Conservation (phyloP, 1,140 invertebrate species). For the Drosophila arizonae region DNA sequence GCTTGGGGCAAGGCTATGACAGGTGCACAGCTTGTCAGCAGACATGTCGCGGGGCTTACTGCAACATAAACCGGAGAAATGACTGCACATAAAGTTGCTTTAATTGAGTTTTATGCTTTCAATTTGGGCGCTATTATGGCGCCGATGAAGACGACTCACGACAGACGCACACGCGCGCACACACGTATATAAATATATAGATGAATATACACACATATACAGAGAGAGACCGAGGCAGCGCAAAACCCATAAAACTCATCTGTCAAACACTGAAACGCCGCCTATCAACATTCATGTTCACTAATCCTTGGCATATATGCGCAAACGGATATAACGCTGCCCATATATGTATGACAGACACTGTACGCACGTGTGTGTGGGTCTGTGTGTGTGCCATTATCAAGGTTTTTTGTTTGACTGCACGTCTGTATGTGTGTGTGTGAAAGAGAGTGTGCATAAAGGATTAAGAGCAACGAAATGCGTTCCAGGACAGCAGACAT, state of each 20-base stretch:
- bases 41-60: constrained; percentile 65
- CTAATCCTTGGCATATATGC: constrained; percentile 75
- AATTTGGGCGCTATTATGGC: constrained; percentile 71
- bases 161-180: constrained; percentile 12
- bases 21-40: constrained; percentile 48
- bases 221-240: constrained; percentile 27
- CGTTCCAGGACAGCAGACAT: constrained; percentile 44
- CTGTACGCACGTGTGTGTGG: constrained; percentile 8
- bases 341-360: constrained; percentile 21
- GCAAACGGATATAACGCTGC: constrained; percentile 67
- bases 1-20: constrained; percentile 19
- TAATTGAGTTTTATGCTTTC: constrained; percentile 75
- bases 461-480: constrained; percentile 71
- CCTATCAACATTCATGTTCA: constrained; percentile 77
- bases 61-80: constrained; percentile 70
- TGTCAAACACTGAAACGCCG: constrained; percentile 73
- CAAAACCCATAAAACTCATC: constrained; percentile 74
- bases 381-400: constrained; percentile 53
- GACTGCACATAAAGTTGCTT: constrained; percentile 74
- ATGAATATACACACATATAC: neutral
- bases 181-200: constrained; percentile 18
- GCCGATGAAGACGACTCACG: constrained; percentile 38
- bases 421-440: constrained; percentile 3
- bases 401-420: constrained; percentile 70
- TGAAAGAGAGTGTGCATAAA: constrained; percentile 58